These are phyloP conservation scores for Anguilla japonica DNA, from an alignment of 2,113 vertebrate species.

Conservation along the genomic window DNA sequence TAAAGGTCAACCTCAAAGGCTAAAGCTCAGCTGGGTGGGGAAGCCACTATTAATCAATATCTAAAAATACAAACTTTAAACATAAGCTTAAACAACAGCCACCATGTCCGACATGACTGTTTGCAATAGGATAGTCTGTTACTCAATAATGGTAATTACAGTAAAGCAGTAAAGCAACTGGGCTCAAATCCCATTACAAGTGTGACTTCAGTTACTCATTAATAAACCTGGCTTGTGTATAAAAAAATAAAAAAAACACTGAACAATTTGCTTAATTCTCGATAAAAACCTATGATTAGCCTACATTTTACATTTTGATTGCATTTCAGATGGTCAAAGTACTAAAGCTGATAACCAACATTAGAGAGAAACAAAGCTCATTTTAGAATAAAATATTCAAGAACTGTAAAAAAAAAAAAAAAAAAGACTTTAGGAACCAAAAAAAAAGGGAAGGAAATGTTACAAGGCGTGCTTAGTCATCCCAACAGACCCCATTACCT, in stretches of 20 bases:
- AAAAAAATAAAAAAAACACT: too few relatives aligned
- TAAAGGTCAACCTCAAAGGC: constrained; percentile 29
- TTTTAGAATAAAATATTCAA: background rate
- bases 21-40: background rate
- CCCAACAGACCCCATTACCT: background rate
- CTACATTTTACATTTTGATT: background rate
- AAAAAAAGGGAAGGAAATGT: background rate
- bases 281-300: background rate
- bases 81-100: background rate
- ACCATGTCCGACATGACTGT: background rate
- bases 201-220: too few relatives aligned
- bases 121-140: background rate
- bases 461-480: background rate
- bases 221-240: too few relatives aligned
- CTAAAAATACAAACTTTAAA: constrained; percentile 1
- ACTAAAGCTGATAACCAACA: background rate
- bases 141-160: background rate
- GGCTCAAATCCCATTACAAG: too few relatives aligned
- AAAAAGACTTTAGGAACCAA: background rate
- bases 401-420: background rate
- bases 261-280: too few relatives aligned
- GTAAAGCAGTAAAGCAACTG: background rate
- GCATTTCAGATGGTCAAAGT: background rate
- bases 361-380: background rate
- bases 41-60: constrained; percentile 13